These are phyloP conservation scores for Salvelinus sp. DNA, from an alignment of 2,113 vertebrate genomes.

Conservation along the genomic window DNA sequence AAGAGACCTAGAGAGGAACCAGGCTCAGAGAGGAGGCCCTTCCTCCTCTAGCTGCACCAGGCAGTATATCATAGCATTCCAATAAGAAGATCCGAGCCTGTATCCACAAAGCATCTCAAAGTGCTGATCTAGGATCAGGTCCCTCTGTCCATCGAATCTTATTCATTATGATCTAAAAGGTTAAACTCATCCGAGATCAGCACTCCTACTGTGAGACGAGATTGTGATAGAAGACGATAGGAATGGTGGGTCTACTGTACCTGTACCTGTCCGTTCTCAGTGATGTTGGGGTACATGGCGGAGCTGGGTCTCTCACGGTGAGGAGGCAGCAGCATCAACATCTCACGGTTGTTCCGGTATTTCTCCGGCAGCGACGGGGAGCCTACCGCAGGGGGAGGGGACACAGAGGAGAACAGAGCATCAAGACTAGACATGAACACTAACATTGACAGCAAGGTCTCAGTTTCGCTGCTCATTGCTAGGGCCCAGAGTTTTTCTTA, in stretches of 20 bases:
- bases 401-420: not conserved
- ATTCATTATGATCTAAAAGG: too few relatives aligned
- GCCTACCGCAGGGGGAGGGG: slow-evolving; percentile 69
- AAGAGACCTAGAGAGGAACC: too few relatives aligned
- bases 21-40: too few relatives aligned
- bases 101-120: too few relatives aligned
- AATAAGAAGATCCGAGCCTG: too few relatives aligned
- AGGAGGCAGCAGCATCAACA: slow-evolving; percentile 90
- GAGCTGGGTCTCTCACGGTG: slow-evolving; percentile 92
- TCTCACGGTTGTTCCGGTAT: slow-evolving; percentile 89
- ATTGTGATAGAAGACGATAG: too few relatives aligned
- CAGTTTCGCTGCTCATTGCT: not conserved
- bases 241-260: not conserved
- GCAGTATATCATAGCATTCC: too few relatives aligned
- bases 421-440: not conserved
- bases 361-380: slow-evolving; percentile 95
- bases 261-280: slow-evolving; percentile 83
- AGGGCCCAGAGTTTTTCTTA: not conserved
- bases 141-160: too few relatives aligned
- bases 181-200: too few relatives aligned
- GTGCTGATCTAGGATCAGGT: too few relatives aligned
- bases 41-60: too few relatives aligned
- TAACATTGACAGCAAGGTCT: not conserved
- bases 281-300: slow-evolving; percentile 88
- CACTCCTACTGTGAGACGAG: too few relatives aligned